Evolutionary conservation across 2,113 vertebrate genomes (phyloP), one percentile per base, ranked within the genome.

Genomic region (Podilymbus podiceps): DNA sequence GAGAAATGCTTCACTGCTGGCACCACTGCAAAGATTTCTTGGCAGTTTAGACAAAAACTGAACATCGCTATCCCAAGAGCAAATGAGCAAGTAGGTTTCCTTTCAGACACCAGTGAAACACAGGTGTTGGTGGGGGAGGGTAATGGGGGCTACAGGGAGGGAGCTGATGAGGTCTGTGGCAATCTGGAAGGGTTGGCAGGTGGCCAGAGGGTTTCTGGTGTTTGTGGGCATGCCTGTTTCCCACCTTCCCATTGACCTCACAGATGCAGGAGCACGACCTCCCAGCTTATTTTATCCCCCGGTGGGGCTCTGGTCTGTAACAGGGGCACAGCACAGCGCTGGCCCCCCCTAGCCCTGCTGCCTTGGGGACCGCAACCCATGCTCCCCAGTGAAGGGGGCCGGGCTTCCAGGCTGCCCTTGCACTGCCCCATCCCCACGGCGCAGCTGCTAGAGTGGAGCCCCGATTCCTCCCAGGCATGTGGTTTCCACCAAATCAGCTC

Each of bases 121-220:
- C 44, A 11, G 25, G 13, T 55, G 27, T 0, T 44, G 47, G 40
- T 4, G 5, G 31, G 35, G 33, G 30, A 55, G 24, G 42, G 44
- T 25, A 50, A 76, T 1, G 2, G 38, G 35, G 7, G 17, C 33
- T 68, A 56, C 5, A 4, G 21, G 3, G 47, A 71, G 52, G 18
- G 35, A 89, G 24, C 2, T 0, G 0, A 3, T 15, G 64, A 42
- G 13, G 12, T 23, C 50, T 2, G 0, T 33, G 53, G 15, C n/a
- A 40, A 23, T 31, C 50, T 33, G 14, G 30, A 87, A 33, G 35
- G 10, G 20, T 33, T 56, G 40, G 42, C 42, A 72, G 30, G 18
- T 44, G 30, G 17, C 27, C 49, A 56, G 74, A 75, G 15, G 23
- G 2, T 44, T 91, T 71, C 74, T 63, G 78, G 56, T 55, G 47